phyloP scores from a whole-genome alignment of 1,140 invertebrate species.

The Drosophila sucinea region DNA sequence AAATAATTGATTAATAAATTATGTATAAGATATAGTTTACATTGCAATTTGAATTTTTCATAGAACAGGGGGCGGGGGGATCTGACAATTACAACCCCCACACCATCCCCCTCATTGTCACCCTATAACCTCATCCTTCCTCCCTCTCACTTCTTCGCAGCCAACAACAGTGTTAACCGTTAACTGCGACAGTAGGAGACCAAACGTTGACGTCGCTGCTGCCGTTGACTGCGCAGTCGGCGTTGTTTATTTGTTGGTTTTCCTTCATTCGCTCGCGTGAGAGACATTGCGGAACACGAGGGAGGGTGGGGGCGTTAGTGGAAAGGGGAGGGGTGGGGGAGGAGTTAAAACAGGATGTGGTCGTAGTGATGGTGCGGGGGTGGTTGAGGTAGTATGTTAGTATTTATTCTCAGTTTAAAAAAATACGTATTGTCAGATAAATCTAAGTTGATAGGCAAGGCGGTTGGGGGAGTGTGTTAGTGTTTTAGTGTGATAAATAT shows the following conservation, averaged over 20 bases:
- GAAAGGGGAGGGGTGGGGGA: neutral
- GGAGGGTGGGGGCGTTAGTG: neutral
- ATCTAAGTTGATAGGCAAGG: neutral
- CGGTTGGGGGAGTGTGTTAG: neutral
- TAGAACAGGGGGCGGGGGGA: neutral
- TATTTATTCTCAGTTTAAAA: neutral
- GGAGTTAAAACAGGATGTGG: neutral
- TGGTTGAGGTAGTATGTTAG: neutral
- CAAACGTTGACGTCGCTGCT: conserved; percentile 26
- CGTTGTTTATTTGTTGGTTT: conserved; percentile 48
- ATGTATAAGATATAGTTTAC: neutral
- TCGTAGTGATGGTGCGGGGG: neutral
- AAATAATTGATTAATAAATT: conserved; percentile 7
- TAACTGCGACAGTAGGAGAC: conserved; percentile 42
- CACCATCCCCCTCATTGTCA: neutral
- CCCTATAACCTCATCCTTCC: neutral
- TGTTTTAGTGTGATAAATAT: conserved; percentile 16
- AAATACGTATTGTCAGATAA: neutral
- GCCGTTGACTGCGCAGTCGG: conserved; percentile 26
- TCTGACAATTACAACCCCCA: conserved; percentile 4
- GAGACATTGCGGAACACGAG: neutral
- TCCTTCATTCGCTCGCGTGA: conserved; percentile 14
- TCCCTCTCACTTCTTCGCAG: neutral
- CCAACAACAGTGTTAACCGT: conserved; percentile 33
- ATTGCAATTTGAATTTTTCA: conserved; percentile 7